A percentile compares a stretch with the other conserved stretches of the same genome.
Conservation (phyloP, 1,140 invertebrate species). For the Radopholus similis region DNA sequence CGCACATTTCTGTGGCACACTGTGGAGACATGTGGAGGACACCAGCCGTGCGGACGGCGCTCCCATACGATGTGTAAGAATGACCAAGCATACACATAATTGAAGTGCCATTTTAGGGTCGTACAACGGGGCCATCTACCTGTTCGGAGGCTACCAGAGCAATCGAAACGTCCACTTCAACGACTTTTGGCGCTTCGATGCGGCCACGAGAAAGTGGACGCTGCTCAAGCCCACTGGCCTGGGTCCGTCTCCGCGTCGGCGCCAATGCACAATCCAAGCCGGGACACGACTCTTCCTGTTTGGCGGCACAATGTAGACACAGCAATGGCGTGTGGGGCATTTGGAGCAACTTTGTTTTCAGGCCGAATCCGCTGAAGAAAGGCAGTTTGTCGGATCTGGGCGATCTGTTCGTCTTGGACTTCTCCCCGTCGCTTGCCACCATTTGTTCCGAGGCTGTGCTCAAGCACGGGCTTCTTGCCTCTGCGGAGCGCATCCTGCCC, state of each 20-base stretch:
- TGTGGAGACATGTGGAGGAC: conserved; percentile 63
- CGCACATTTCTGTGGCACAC: conserved; percentile 69
- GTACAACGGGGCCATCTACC: conserved; percentile 72
- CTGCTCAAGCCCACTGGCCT: conserved; percentile 37
- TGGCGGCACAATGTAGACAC: conserved; percentile 72
- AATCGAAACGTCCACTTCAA: conserved; percentile 73
- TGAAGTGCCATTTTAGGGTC: conserved; percentile 65
- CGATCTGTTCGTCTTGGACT: conserved; percentile 40
- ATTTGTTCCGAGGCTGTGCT: conserved; percentile 26
- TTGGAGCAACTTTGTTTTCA: neutral
- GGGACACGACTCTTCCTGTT: conserved; percentile 74
- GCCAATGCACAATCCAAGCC: conserved; percentile 75
- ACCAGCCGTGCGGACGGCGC: conserved; percentile 70
- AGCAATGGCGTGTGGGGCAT: neutral
- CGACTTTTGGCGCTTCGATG: conserved; percentile 73
- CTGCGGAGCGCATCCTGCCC: conserved; percentile 1
- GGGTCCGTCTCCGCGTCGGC: conserved; percentile 66
- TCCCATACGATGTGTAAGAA: conserved; percentile 79
- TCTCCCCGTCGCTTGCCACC: conserved; percentile 18
- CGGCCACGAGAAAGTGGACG: conserved; percentile 44
- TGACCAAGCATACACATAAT: conserved; percentile 46
- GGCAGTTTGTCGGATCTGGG: conserved; percentile 29
- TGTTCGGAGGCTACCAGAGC: conserved; percentile 83
- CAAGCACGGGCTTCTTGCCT: neutral
- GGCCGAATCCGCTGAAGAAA: conserved; percentile 26